phyloP scores from a whole-genome alignment of 2,888 invertebrate genomes.

The Orchesella flavescens region DNA sequence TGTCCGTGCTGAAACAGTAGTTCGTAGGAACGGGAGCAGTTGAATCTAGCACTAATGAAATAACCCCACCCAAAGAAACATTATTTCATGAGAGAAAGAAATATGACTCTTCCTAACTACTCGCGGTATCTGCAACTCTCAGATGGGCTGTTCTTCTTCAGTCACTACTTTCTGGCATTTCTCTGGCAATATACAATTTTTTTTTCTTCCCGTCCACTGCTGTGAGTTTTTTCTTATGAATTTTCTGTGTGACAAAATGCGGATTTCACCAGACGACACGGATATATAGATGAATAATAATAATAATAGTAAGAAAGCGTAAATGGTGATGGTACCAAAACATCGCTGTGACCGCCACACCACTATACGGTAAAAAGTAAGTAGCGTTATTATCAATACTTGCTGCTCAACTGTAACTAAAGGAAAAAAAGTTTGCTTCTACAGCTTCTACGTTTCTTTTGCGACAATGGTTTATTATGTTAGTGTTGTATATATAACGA shows the following conservation, averaged over 20 bases:
- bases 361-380: not conserved
- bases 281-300: conserved; percentile 11
- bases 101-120: conserved; percentile 51
- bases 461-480: not conserved
- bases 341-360: conserved; percentile 7
- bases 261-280: conserved; percentile 23
- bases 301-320: not conserved
- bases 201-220: not conserved
- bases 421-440: not conserved
- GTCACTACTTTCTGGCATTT: conserved; percentile 4
- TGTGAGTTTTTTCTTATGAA: conserved; percentile 6
- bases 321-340: conserved; percentile 9
- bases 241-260: conserved; percentile 23
- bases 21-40: conserved; percentile 13
- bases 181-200: not conserved
- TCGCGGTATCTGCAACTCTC: conserved; percentile 54
- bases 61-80: conserved; percentile 64
- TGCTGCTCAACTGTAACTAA: not conserved
- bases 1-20: conserved; percentile 1
- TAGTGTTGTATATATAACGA: not conserved
- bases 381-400: not conserved
- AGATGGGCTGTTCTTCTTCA: conserved; percentile 59
- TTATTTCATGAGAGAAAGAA: conserved; percentile 59
- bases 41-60: conserved; percentile 61
- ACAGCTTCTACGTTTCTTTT: not conserved